Evolutionary conservation across 2,888 invertebrate genomes (phyloP), one percentile per base, ranked within the genome.

Genomic region (Athalia rosae): DNA sequence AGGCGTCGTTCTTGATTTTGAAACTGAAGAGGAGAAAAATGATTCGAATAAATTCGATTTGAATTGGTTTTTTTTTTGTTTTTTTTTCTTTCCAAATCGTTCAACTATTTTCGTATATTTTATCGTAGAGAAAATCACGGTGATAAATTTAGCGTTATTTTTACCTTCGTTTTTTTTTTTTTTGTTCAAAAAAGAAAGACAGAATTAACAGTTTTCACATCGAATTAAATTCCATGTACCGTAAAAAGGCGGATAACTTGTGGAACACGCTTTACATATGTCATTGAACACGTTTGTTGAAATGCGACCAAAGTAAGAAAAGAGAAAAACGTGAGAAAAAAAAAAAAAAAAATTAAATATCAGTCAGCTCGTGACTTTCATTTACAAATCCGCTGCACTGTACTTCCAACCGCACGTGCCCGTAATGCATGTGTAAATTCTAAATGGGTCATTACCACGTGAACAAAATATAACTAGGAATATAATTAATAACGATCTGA

Each of bases 251-350:
- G 15, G 47, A 13, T 6, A 15, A 41, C 41, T 47, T 61, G 28
- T 28, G 74, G 11, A 74, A 61, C 62, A 28, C 15, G 74, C 61
- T 74, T 74, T 7, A 62, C 61, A 74, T 28, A 28, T 74, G 48
- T 61, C 74, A 61, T 59, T 74, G 61, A 74, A 74, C 74, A 74
- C 74, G 74, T 74, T 13, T 50, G 61, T 74, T 74, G 48, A 74
- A 74, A 74, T 61, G 61, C 61, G 59, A 61, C 47, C 15, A 47
- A 47, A 74, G 28, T 28, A 28, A 28, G 28, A 28, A 28, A 28
- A 28, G 28, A 28, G 2, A 28, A 28, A 28, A 1, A 28, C 2
- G 28, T 28, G 28, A 28, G 28, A 28, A 28, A 28, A 28, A 28
- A 28, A 28, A 28, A 28, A 28, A 0, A 28, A 28, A 28, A 2